Conservation (phyloP, 2,888 invertebrate genomes). For the Mechanitis mazaeus region DNA sequence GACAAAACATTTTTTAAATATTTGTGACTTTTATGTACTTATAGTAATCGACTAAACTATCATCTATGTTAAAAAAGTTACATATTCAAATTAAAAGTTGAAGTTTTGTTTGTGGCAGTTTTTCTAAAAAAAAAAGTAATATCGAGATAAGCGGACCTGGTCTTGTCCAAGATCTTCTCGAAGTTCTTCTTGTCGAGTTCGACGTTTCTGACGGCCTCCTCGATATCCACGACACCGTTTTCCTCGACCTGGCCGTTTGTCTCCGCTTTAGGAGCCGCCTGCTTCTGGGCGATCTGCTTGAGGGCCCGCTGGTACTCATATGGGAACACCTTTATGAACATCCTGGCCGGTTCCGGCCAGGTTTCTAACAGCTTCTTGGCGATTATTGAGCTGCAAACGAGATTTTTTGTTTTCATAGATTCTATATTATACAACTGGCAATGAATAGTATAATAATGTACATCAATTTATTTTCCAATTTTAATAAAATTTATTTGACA, state of each 20-base stretch:
- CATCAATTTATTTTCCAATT: too few species aligned
- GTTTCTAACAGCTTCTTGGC: slow-evolving; percentile 86
- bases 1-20: too few species aligned
- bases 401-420: neutral
- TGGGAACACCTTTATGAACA: slow-evolving; percentile 97
- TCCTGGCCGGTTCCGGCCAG: slow-evolving; percentile 85
- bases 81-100: too few species aligned
- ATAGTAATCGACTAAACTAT: too few species aligned
- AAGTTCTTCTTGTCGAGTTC: slow-evolving; percentile 86
- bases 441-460: too few species aligned
- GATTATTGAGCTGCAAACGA: slow-evolving; percentile 52
- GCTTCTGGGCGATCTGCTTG: slow-evolving; percentile 77
- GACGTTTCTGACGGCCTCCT: slow-evolving; percentile 89
- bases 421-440: too few species aligned
- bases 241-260: slow-evolving; percentile 50
- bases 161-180: slow-evolving; percentile 89
- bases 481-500: too few species aligned
- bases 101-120: too few species aligned
- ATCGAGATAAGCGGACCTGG: slow-evolving; percentile 55
- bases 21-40: too few species aligned
- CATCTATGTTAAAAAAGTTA: too few species aligned
- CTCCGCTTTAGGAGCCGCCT: slow-evolving; percentile 44
- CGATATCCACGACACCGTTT: slow-evolving; percentile 84
- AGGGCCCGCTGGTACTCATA: slow-evolving; percentile 96
- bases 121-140: too few species aligned